Base-by-base conservation (phyloP, 2,888 invertebrate species). In the Lampropteryx suffumata region DNA sequence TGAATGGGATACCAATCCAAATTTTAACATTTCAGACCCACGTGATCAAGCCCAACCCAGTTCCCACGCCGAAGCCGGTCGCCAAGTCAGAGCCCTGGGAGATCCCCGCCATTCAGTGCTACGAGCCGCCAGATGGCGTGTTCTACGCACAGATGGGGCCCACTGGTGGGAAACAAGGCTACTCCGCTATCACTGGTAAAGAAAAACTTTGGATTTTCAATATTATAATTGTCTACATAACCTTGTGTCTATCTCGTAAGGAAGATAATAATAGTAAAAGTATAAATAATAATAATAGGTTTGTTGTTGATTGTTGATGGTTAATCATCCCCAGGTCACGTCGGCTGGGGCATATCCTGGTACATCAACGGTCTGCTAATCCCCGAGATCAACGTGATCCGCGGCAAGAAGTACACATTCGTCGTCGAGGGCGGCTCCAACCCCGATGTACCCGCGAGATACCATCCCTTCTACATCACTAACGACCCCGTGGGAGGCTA, bases 111-210 rank as follows among this genome's bases (percentile, higher is more conserved):
- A 96, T 98, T 62, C 94, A 95, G 76, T 98, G 98, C 79, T 84
- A 96, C 74, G 97, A 97, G 79, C 97, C 97, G 0, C 96, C 96
- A 32, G 97, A 98, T 75, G 96, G 97, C 9, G 96, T 97, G 2
- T 95, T 96, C 82, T 97, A 97, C 81, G 97, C 97, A 1, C 97
- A 98, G 84, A 95, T 97, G 94, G 97, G 97, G 4, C 97, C 97
- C 11, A 97, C 97, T 3, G 98, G 97, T 1, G 97, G 97, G 17
- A 95, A 95, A 77, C 94, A 94, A 66, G 97, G 98, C 14, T 98
- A 97, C 82, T 93, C 96, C 8, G 96, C 97, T 1, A 97, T 96
- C 42, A 97, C 96, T 42, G 96, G 96, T 95, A 69, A 65, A 62
- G 1, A 14, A 30, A 0, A 7, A 17, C 11, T 33, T 9, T 21